Evolutionary conservation across 2,888 invertebrate genomes (phyloP).

Genomic region (Oscheius myriophilus): DNA sequence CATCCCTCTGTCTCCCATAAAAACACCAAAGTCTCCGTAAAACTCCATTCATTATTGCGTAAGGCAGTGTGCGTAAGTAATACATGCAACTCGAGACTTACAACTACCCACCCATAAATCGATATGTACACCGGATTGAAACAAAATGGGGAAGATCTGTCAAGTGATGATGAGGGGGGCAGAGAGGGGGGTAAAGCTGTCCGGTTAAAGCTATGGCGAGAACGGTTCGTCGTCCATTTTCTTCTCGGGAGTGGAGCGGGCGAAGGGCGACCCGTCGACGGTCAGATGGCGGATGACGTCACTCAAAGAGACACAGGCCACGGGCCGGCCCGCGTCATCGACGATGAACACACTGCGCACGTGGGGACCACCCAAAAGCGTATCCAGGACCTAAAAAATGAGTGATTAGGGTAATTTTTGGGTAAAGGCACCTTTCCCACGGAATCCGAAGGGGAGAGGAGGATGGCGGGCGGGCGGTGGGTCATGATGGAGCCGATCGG

Average conservation of each 20-base stretch:
- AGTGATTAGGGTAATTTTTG: background rate
- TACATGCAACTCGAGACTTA: too few species aligned
- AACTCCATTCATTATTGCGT: too few species aligned
- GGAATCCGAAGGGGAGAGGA: conserved; percentile 19
- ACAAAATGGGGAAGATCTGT: too few species aligned
- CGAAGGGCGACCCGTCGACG: conserved; percentile 32
- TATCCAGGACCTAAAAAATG: conserved; percentile 30
- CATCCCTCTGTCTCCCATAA: too few species aligned
- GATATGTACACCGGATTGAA: too few species aligned
- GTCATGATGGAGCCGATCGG: conserved; percentile 12
- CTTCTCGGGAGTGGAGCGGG: conserved; percentile 13
- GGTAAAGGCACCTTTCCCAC: conserved; percentile 14
- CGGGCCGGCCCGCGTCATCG: conserved; percentile 1
- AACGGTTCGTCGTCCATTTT: background rate
- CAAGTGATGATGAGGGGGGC: too few species aligned
- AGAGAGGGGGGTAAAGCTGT: too few species aligned
- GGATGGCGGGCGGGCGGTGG: conserved; percentile 1
- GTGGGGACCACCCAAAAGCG: conserved; percentile 23
- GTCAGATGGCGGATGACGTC: conserved; percentile 37
- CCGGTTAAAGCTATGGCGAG: too few species aligned
- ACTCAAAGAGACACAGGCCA: conserved; percentile 33
- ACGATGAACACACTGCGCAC: conserved; percentile 33
- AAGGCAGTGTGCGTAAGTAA: too few species aligned
- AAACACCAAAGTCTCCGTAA: too few species aligned
- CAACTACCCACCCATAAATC: too few species aligned